Base-by-base conservation (phyloP, 37 sponge, comb jelly and placozoan species). In the Oscarella lobularis region DNA sequence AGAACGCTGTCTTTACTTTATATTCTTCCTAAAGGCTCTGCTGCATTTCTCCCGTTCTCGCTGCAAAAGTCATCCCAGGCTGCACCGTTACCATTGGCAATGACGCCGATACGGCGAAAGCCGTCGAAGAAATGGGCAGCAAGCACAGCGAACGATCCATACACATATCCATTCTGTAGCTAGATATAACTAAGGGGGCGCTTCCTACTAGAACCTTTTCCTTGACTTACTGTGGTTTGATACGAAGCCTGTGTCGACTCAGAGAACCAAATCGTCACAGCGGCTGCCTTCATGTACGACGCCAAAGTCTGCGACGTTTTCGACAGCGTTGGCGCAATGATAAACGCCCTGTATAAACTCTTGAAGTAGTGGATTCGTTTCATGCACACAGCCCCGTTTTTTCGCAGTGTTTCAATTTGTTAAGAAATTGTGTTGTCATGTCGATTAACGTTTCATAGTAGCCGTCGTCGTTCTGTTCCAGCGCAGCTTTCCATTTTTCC, bases 31-130 rank as follows among this genome's bases (percentile, higher is more conserved):
- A 2, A 2, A 2, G 88, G 31, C 65, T 94, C 41, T 85, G 85
- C 76, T 94, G 95, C 72, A 94, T 94, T 72, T 76, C 90, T 30
- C 90, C 90, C 41, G 90, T 89, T 6, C 78, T 94, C 31, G 87
- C 82, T 70, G 95, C 90, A 34, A 89, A 84, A 80, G 83, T 86
- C 14, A 20, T 70, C 14, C 35, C 35, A 20, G 36, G 35, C 29
- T 29, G 73, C 36, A 20, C 32, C 20, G 82, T 90, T 31, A 90
- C 91, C 2, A 87, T 90, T 0, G 91, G 91, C 2, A 54, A 71
- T n/a, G 83, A 86, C n/a, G 1, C 14, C 1, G 90, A 94, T 4
- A 86, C 90, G 37, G 90, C 87, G 5, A 74, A n/a, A 39, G 90
- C 87, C 38, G 77, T 94, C 55, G 54, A 73, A 3, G 41, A 20